A percentile compares a stretch with the other conserved stretches of the same genome.
These are phyloP conservation scores for Eleutherodactylus coqui DNA, from an alignment of 2,797 vertebrate genomes.

Conservation along the genomic window DNA sequence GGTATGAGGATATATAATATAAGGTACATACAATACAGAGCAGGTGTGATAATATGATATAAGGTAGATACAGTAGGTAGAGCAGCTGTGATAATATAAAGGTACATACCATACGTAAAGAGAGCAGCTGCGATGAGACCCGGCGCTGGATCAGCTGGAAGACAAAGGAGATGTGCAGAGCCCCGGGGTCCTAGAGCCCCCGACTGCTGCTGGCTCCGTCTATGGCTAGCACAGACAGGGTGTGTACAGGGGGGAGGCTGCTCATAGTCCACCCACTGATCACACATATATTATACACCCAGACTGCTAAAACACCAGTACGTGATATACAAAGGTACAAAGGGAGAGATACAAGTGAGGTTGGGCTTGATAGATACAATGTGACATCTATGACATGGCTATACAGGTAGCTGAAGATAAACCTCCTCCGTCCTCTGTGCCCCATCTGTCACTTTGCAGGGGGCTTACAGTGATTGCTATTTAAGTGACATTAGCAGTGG, in stretches of 20 bases:
- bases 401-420: too few species aligned
- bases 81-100: not conserved
- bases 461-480: not conserved
- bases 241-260: not conserved
- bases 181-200: conserved; percentile 51
- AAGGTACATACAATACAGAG: not conserved
- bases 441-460: conserved; percentile 26
- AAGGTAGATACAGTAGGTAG: not conserved
- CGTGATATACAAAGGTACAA: not conserved
- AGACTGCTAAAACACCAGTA: not conserved
- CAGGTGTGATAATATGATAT: not conserved
- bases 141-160: conserved; percentile 11
- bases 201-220: not conserved
- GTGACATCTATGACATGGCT: too few species aligned
- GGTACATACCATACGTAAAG: not conserved
- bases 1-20: not conserved
- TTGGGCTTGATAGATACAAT: not conserved
- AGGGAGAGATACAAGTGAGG: not conserved
- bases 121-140: conserved; percentile 18
- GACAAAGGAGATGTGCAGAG: not conserved
- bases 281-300: not conserved
- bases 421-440: not conserved
- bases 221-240: not conserved
- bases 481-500: conserved; percentile 5
- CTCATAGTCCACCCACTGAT: not conserved